Base-by-base conservation (phyloP, 2,888 invertebrate genomes). In the Perizoma affinitatum region DNA sequence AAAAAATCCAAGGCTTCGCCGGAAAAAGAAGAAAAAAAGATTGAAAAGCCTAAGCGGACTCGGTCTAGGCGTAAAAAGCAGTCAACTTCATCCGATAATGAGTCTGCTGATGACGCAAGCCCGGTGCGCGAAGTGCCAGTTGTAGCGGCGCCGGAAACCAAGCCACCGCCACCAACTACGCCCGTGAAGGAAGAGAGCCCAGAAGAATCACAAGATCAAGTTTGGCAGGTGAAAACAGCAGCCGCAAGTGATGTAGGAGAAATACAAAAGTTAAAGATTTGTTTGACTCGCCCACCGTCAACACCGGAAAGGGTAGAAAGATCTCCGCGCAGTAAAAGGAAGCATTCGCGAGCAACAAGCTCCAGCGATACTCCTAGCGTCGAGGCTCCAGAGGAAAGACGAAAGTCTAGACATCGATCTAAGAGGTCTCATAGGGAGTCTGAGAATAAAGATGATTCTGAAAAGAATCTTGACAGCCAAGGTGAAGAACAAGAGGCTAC, bases 1-100 rank as follows among this genome's bases (percentile, higher is more conserved):
- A 95, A 94, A 80, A 95, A 95, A 82, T 84, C 94, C 6, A 95
- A 95, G 80, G 83, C 93, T 75, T 94, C 95, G 49, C 94, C 95
- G 45, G 95, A 96, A 67, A 94, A 94, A 49, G 94, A 95, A 42
- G 95, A 96, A 66, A 94, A 94, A 77, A 93, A 94, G 68, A 62
- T 87, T 42, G 94, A 94, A 61, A 94, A 93, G 72, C 81, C 83
- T 52, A 94, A 92, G 70, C 93, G 90, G 54, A 92, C 91, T 64
- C 93, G 90, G 74, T 93, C 93, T 65, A 91, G 91, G 75, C 93
- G 92, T 73, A 93, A 88, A 70, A 94, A 92, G 80, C 93, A 90
- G 63, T 93, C 94, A 10, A 86, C 93, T 34, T 93, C 94, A 4
- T 89, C 93, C 9, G 94, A 94, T 22, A 90, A 89, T 67, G 94